Evolutionary conservation across 2,888 invertebrate species (phyloP), one percentile per base, ranked within the genome.

Genomic region (Oeneis ivallda): DNA sequence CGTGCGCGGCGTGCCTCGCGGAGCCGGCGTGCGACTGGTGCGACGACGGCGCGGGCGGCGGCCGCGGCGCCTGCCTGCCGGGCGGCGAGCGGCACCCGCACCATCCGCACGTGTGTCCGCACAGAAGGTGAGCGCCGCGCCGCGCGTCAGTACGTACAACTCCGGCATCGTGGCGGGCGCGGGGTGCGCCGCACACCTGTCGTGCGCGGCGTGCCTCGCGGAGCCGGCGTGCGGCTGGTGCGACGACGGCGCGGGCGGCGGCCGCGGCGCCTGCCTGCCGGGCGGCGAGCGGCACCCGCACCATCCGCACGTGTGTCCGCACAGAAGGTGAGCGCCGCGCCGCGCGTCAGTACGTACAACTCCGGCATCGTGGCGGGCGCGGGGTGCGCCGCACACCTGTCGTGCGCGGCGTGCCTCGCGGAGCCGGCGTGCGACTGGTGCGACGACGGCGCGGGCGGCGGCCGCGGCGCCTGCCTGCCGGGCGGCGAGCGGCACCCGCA

Each of bases 211-310:
- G 94, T 93, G 70, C 95, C 94, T 79, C 96, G 95, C 83, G 94
- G 98, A 98, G 90, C 98, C 98, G 0, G 96, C 96, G 9, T 99
- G 99, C 87, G 99, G 99, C 26, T 99, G 99, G 99, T 99, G 99
- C 84, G 98, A 99, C 84, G 98, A 98, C 86, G 98, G 97, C 37
- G 95, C 96, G 4, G 96, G 95, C 65, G 98, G 97, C 0, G 99
- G 99, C 0, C 89, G 96, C 19, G 99, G 99, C 1, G 89, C 89
- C 52, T 99, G 99, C 79, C 92, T 98, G 85, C 95, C 96, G 17
- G 99, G 99, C 0, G 97, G 97, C 0, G 96, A 95, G 68, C 84
- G 94, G 19, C 91, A 89, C 81, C 90, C 90, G 61, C 91, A 89
- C 66, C 83, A 89, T 76, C 85, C 93, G 68, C 79, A 92, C 79